Conservation (phyloP, 2,113 vertebrate genomes). For the Corydoras sp. region DNA sequence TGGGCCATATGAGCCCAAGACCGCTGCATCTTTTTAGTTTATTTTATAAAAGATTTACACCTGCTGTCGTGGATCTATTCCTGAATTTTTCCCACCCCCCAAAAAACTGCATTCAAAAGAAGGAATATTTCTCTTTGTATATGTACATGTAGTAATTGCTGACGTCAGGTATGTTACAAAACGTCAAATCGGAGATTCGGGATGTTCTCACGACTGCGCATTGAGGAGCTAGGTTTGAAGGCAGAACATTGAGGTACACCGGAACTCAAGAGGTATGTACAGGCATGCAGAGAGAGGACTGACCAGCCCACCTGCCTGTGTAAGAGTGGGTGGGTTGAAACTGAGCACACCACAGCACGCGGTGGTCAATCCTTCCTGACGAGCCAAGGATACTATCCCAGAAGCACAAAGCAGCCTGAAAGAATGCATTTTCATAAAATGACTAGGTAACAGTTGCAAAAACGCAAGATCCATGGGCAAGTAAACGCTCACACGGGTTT, state of each 20-base stretch:
- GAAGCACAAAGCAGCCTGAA: constrained; percentile 32
- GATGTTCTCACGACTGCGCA: constrained; percentile 11
- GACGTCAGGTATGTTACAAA: constrained; percentile 13
- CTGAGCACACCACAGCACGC: constrained; percentile 1
- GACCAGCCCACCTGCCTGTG: constrained; percentile 1
- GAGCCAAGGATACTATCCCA: constrained; percentile 16
- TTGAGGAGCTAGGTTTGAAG: constrained; percentile 29
- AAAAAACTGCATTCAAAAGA: not conserved
- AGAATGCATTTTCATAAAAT: constrained; percentile 15
- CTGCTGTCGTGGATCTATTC: constrained; percentile 7
- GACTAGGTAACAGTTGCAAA: not conserved
- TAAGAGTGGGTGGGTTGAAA: constrained; percentile 19
- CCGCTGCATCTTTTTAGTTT: constrained; percentile 44
- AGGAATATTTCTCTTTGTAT: constrained; percentile 1
- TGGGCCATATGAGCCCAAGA: constrained; percentile 32
- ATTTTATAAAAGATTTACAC: constrained; percentile 30
- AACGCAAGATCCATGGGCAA: constrained; percentile 11
- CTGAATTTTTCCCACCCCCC: constrained; percentile 6
- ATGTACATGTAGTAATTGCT: constrained; percentile 10
- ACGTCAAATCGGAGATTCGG: not conserved
- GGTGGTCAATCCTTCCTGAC: constrained; percentile 8
- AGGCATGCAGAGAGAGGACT: constrained; percentile 26
- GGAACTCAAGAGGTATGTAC: constrained; percentile 37
- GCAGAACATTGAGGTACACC: constrained; percentile 34
- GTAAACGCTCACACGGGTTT: constrained; percentile 28